phyloP scores from a whole-genome alignment of 2,888 invertebrate genomes.

The Oegoconia quadripuncta region DNA sequence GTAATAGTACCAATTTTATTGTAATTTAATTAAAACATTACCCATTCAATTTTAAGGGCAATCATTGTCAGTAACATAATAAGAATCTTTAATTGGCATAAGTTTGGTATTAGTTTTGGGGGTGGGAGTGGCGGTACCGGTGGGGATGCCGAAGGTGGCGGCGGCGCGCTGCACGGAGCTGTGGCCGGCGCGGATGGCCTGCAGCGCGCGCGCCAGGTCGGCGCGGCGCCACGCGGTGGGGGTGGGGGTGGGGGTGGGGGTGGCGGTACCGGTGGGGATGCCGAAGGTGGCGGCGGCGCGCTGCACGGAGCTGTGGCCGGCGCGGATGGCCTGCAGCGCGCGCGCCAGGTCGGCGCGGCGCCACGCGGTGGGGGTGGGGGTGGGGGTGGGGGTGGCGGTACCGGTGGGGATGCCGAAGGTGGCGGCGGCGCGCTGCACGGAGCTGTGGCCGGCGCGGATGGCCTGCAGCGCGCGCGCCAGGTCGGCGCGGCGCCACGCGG shows the following conservation, averaged over 20 bases:
- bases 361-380: constrained; percentile 94
- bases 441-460: too few species aligned
- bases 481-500: background rate
- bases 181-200: constrained; percentile 89
- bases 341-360: constrained; percentile 90
- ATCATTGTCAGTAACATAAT: too few species aligned
- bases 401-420: background rate
- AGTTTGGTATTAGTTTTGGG: too few species aligned
- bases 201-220: too few species aligned
- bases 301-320: constrained; percentile 90
- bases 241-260: too few species aligned
- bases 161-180: constrained; percentile 92
- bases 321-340: constrained; percentile 89
- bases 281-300: constrained; percentile 92
- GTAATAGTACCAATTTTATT: too few species aligned
- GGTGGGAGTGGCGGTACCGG: too few species aligned
- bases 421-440: too few species aligned
- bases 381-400: constrained; percentile 89
- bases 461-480: too few species aligned
- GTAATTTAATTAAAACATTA: too few species aligned
- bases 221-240: background rate
- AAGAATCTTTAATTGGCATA: too few species aligned
- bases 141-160: constrained; percentile 90
- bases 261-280: constrained; percentile 85
- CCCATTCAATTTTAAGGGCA: too few species aligned